phyloP scores from a whole-genome alignment of 2,113 vertebrate species.

The Laterallus jamaicensis region DNA sequence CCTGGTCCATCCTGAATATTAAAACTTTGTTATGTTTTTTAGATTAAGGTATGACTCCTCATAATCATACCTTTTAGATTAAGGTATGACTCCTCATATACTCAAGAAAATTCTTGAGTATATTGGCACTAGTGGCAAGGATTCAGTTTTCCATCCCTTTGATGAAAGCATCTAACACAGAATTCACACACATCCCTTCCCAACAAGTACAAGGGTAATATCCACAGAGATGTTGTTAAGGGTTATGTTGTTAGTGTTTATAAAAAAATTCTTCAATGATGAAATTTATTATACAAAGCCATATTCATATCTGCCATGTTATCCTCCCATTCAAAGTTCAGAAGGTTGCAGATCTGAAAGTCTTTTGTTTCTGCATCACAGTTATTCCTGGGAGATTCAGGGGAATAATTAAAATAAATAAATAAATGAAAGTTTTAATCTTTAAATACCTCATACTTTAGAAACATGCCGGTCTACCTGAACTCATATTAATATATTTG shows the following conservation, averaged over 20 bases:
- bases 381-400: conserved; percentile 33
- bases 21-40: neutral
- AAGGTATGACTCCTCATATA: neutral
- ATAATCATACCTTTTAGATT: neutral
- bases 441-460: neutral
- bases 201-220: neutral
- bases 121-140: neutral
- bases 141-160: neutral
- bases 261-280: conserved; percentile 50
- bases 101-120: neutral
- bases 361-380: conserved; percentile 12
- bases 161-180: neutral
- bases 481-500: conserved; percentile 8
- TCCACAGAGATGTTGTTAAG: neutral
- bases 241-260: conserved; percentile 39
- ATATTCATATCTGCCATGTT: neutral
- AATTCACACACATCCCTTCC: neutral
- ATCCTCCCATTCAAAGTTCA: neutral
- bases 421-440: neutral
- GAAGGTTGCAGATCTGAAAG: conserved; percentile 8
- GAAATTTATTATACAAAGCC: conserved; percentile 4
- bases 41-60: neutral
- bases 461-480: neutral
- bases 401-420: neutral
- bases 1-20: neutral